Base-by-base conservation (phyloP, 2,888 invertebrate species). In the Tenthredo amoena region DNA sequence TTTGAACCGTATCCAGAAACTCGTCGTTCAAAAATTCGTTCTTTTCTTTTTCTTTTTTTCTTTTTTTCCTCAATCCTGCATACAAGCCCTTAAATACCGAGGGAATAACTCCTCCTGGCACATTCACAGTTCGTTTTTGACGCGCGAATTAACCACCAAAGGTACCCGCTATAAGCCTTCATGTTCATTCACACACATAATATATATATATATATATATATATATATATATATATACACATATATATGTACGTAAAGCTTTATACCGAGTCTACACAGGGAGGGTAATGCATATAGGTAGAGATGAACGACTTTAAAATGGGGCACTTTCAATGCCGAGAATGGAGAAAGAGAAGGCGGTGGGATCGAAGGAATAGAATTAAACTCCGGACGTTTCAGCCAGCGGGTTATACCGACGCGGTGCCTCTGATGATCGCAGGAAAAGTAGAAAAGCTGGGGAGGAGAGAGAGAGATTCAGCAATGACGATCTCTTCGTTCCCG, bases 361-460 rank as follows among this genome's bases (percentile, higher is more conserved):
- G 40, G 81, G 81, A 81, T 81, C 81, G 81, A 40, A 81, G 81
- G 81, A 81, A 81, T 62, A 81, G 58, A 62, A 81, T 81, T 81
- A 81, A 81, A 62, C 81, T 81, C 62, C 37, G 62, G 40, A 81
- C 62, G 31, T 62, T 81, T 62, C 81, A 62, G 47, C 50, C 15
- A 74, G 77, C 77, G 62, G 62, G 81, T 81, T 62, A 81, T 31
- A 83, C 43, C 31, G 21, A n/a, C 82, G 68, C 43, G 47, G 71
- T 83, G 50, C 47, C 43, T 83, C 68, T 34, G 47, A 83, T 58
- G 71, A 83, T 83, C 65, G 81, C 31, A 34, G 68, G 62, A n/a
- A 31, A 47, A 68, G 37, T 31, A 65, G 50, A 34, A 68, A 26
- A 83, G n/a, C 31, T 15, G 37, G 65, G 68, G 47, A 34, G 7